These are phyloP conservation scores for Ypsolopha scabrella DNA, from an alignment of 2,888 invertebrate genomes.

Conservation along the genomic window DNA sequence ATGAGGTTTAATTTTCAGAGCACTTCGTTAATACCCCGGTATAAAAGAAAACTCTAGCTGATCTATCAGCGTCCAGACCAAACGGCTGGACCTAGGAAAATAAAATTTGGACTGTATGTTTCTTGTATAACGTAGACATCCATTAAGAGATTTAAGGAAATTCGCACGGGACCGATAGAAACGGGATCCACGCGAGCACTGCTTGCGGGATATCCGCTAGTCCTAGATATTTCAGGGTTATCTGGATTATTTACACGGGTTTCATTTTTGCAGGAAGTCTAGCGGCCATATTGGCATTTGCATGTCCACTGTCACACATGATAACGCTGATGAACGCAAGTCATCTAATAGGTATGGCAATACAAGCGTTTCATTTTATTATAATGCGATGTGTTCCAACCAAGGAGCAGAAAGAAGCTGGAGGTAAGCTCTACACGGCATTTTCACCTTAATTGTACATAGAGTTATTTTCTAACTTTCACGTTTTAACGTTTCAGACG, in stretches of 20 bases:
- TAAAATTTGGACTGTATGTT: too few species aligned
- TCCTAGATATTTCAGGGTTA: neutral
- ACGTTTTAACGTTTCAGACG: slow-evolving; percentile 32
- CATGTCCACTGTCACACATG: slow-evolving; percentile 72
- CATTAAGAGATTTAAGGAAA: too few species aligned
- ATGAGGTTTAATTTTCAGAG: too few species aligned
- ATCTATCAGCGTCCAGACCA: too few species aligned
- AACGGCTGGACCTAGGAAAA: too few species aligned
- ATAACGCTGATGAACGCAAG: slow-evolving; percentile 72
- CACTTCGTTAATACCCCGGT: too few species aligned
- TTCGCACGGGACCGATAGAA: too few species aligned
- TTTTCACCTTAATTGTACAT: neutral
- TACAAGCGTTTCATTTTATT: slow-evolving; percentile 58
- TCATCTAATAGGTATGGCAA: slow-evolving; percentile 59
- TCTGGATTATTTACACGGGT: neutral
- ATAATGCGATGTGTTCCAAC: slow-evolving; percentile 71
- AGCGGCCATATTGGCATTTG: slow-evolving; percentile 73
- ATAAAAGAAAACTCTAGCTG: too few species aligned
- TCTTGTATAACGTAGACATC: too few species aligned
- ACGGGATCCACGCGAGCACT: too few species aligned
- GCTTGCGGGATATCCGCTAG: too few species aligned
- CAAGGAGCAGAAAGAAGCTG: slow-evolving; percentile 59
- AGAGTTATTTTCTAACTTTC: neutral
- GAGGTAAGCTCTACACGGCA: slow-evolving; percentile 33
- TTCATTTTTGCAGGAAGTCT: slow-evolving; percentile 62